These are phyloP conservation scores for Syngnathus rostellatus DNA, from an alignment of 2,797 vertebrate genomes.

Conservation along the genomic window DNA sequence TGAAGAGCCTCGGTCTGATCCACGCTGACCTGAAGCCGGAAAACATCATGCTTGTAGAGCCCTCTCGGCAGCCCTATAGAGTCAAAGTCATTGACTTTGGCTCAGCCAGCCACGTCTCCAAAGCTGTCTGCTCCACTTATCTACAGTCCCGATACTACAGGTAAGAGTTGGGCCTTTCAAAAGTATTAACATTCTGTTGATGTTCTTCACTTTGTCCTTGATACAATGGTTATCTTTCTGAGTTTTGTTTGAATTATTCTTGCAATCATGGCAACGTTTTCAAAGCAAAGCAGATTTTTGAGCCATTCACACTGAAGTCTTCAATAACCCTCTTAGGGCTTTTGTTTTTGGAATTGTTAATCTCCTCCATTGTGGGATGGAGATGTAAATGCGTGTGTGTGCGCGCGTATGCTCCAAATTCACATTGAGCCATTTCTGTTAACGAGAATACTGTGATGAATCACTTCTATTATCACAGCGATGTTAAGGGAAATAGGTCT, in stretches of 20 bases:
- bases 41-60: conserved; percentile 99
- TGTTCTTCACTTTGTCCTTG: not conserved
- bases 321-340: conserved; percentile 14
- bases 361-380: conserved; percentile 16
- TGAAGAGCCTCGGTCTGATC: conserved; percentile 95
- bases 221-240: conserved; percentile 5
- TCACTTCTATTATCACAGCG: not conserved
- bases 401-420: too few species aligned
- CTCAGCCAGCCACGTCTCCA: conserved; percentile 96
- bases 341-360: conserved; percentile 20
- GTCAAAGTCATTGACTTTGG: conserved; percentile 99
- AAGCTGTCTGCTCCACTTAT: conserved; percentile 98
- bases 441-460: not conserved
- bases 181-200: not conserved
- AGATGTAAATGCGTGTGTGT: conserved; percentile 24
- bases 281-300: conserved; percentile 31
- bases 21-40: conserved; percentile 98
- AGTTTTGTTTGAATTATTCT: conserved; percentile 31
- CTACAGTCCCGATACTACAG: conserved; percentile 98
- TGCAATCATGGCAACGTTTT: conserved; percentile 41
- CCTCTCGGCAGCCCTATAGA: conserved; percentile 90
- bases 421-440: not conserved
- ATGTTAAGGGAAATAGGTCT: not conserved
- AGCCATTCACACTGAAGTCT: conserved; percentile 24
- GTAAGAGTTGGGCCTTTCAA: conserved; percentile 62